Evolutionary conservation across 2,888 invertebrate genomes (phyloP), one percentile per base, ranked within the genome.

Genomic region (Fabriciana adippe): DNA sequence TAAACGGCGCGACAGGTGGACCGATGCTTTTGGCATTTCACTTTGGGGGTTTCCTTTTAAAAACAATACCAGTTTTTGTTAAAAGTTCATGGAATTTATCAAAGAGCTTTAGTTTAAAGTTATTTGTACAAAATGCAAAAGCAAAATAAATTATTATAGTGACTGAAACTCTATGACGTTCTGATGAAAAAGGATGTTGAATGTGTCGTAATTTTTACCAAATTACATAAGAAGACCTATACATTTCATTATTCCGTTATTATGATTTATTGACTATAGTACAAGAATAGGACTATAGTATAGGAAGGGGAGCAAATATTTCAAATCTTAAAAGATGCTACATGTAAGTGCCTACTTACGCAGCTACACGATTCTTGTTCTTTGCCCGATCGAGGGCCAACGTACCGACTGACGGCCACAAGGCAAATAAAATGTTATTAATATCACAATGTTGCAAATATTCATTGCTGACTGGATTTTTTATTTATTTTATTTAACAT

Each of bases 341-440:
- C 48, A 62, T 0, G 26, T 51, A 61, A 57, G 55, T 60, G 51
- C 50, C 45, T 55, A 55, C 50, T 68, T 45, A 26, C 64, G 47
- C n/a, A 51, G 68, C 73, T 72, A 56, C 54, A 41, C 31, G 57
- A 54, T 65, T 61, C 50, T 69, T 77, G 74, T 53, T 76, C 74
- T 76, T 71, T 77, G 77, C 13, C 67, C 67, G 66, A 47, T 64
- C 68, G 71, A 74, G 76, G 77, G 76, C 81, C 83, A 82, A 81
- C 76, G 83, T 76, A 81, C 84, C 72, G 76, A 68, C 74, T 78
- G 79, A 75, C 79, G 80, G 78, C 76, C 83, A 80, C 80, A 82
- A 82, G 83, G 80, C 78, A 80, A 85, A 86, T 82, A 83, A 85
- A 86, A 83, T 81, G 80, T 81, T 83, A 84, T 85, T 83, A 83